phyloP scores from a whole-genome alignment of 2,797 vertebrate genomes.

The Darevskia mixta region DNA sequence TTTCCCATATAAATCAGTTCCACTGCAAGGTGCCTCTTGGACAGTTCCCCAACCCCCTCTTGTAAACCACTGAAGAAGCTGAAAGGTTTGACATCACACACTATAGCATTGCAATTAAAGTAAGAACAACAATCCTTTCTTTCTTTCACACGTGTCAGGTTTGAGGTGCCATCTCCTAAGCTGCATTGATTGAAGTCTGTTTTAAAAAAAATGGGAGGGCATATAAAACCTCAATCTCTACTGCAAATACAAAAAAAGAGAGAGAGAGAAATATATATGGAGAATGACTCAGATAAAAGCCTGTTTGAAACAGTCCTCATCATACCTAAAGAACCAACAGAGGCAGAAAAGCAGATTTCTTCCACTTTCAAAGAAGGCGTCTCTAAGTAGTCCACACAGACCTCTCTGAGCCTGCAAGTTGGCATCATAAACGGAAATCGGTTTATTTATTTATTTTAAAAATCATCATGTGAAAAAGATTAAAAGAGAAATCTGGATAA shows the following conservation, averaged over 20 bases:
- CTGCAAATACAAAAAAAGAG: not conserved
- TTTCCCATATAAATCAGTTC: not conserved
- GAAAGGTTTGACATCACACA: not conserved
- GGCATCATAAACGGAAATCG: conserved; percentile 4
- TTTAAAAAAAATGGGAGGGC: not conserved
- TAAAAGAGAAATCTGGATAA: conserved; percentile 17
- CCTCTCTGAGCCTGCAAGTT: not conserved
- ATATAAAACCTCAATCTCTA: not conserved
- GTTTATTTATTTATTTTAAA: not conserved
- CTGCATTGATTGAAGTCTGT: accelerated
- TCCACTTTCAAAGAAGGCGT: not conserved
- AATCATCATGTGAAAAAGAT: not conserved
- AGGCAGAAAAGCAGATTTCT: not conserved
- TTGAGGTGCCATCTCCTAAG: not conserved
- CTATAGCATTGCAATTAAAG: not conserved
- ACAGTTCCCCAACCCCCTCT: too few relatives aligned
- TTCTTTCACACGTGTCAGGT: accelerated
- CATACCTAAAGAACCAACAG: not conserved
- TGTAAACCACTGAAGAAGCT: not conserved
- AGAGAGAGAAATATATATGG: too few relatives aligned
- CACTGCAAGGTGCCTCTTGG: not conserved
- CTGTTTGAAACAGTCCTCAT: not conserved
- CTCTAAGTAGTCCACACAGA: not conserved
- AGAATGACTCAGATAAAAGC: not conserved
- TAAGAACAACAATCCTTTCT: not conserved